These are phyloP conservation scores for Notolepis coatsorum DNA, from an alignment of 2,797 vertebrate genomes.

Conservation along the genomic window DNA sequence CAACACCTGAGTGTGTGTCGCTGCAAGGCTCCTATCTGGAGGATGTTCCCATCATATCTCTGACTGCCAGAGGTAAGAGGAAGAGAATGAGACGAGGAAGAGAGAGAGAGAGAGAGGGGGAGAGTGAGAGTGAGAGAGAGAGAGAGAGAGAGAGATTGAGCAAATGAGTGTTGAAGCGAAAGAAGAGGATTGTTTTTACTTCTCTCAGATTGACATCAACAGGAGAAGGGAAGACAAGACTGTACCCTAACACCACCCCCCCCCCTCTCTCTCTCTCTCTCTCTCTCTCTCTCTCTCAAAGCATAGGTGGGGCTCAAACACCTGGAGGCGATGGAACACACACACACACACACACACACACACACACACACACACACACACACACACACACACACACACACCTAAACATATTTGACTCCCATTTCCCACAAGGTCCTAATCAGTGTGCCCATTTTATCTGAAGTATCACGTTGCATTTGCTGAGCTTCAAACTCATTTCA, in stretches of 20 bases:
- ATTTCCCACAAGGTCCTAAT: constrained; percentile 13
- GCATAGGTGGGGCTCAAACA: constrained; percentile 64
- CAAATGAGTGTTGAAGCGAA: constrained; percentile 10
- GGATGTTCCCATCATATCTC: constrained; percentile 43
- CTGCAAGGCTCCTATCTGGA: constrained; percentile 24
- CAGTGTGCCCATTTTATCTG: not conserved
- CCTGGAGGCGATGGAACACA: constrained; percentile 53
- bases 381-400: constrained; percentile 6
- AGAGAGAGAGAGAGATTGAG: not conserved
- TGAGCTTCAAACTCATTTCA: not conserved
- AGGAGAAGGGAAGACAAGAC: constrained; percentile 32
- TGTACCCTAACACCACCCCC: constrained; percentile 10
- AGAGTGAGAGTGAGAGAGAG: constrained; percentile 1
- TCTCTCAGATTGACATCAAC: constrained; percentile 37
- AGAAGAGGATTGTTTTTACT: constrained; percentile 24
- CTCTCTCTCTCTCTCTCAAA: not conserved
- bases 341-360: constrained; percentile 6
- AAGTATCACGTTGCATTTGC: not conserved
- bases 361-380: not conserved
- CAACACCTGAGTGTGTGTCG: not conserved
- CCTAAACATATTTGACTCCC: constrained; percentile 27
- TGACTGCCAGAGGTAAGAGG: constrained; percentile 2
- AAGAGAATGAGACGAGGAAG: constrained; percentile 15
- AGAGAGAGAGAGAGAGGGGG: not conserved
- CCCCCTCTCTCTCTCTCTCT: not conserved